Evolutionary conservation across 1,140 invertebrate genomes (phyloP), one percentile per base, ranked within the genome.

Genomic region (Himalopsyche phryganea): DNA sequence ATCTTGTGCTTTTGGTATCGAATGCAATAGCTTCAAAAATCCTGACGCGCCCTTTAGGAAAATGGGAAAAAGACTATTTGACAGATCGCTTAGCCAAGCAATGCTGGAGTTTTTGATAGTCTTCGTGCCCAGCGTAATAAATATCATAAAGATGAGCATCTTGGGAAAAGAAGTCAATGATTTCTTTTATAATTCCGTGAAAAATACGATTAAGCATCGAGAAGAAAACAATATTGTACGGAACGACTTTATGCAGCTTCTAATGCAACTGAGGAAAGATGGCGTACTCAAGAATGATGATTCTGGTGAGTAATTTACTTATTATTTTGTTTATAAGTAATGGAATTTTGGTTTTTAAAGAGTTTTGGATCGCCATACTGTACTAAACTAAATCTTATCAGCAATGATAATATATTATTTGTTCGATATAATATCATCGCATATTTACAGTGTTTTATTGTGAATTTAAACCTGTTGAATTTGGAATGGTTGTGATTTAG

Each of bases 221-320:
- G 61, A 72, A n/a, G 67, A 71, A 1, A 69, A 71, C 20, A 65
- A 61, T 1, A 55, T 74, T 0, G 61, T 65, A 15, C 60, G 71
- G 0, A 71, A 76, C 48, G 75, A 78, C 61, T 75, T 77, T 18
- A 60, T 77, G 9, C 68, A 75, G 49, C 56, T 71, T 20, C 18
- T 78, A 4, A 71, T 77, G 6, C 56, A 76, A 47, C 44, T 73
- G 47, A 65, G 65, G 42, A 65, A 69, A 28, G 60, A 58, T 7
- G 57, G 53, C 10, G n/a, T 66, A 4, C 49, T 67, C 4, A 70
- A 68, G 18, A 69, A 71, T n/a, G 61, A 64, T 46, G 52, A 2
- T n/a, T 20, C 67, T 67, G 69, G 70, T 74, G 68, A 59, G 56
- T 65, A 36, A 28, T 52, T n/a, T n/a, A n/a, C n/a, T n/a, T n/a